Evolutionary conservation across 2,797 vertebrate genomes (phyloP), one percentile per base, ranked within the genome.

Genomic region (Hypotaenidia okinawae): DNA sequence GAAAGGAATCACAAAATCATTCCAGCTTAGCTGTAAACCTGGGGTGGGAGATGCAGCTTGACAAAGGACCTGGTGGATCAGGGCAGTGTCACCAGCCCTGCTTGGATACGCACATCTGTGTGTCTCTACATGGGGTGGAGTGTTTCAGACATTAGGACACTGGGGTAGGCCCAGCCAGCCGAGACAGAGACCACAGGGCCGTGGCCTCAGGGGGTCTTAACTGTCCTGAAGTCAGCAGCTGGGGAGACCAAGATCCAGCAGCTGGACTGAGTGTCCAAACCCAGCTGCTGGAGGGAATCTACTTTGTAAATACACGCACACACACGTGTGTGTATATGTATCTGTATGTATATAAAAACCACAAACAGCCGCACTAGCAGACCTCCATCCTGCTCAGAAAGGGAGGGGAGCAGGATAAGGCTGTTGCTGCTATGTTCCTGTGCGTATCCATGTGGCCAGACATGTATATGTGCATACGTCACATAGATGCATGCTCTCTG

Each of bases 31-130:
- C 55, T 68, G 33, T 25, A n/a, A 62, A 62, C 28, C 16, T 10
- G 8, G 24, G 21, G 27, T 22, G 10, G 13, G 21, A 6, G 5
- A 14, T 10, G 5, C 32, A 62, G 15, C 66, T 54, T 1, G 0
- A 41, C 16, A 27, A 79, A 81, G 28, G 39, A 47, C 6, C 37
- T 13, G 22, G 35, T 67, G 59, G 32, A 57, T 52, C 4, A 1
- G 11, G 27, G 16, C 8, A 68, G 28, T 24, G 25, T 22, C 49
- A 70, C 10, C 45, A 82, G 54, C 77, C 52, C 32, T 19, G 14
- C 13, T 10, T 1, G 1, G 8, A 7, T 21, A 13, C 2, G 25
- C 49, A 64, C 21, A 57, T 28, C 17, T 10, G 13, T 14, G 19
- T 30, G 27, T 12, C 47, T 43, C 47, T 33, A 13, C 33, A 2